Conservation (phyloP, 1,140 invertebrate genomes). For the Mycetomoellerius zeteki region DNA sequence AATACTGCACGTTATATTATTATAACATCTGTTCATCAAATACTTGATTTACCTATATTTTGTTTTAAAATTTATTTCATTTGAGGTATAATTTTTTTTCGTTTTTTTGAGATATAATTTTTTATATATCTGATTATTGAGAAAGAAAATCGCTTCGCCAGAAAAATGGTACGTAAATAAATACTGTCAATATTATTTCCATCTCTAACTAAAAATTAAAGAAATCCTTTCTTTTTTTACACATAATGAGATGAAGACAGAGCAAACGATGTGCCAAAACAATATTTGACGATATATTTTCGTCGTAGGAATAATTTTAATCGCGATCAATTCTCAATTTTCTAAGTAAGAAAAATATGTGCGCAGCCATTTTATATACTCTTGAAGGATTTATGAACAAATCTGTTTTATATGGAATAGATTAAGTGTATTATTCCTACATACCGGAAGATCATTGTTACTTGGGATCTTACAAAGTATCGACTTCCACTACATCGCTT, state of each 20-base stretch:
- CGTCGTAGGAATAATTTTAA: background rate
- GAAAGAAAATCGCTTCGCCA: background rate
- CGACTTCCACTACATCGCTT: background rate
- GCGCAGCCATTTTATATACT: background rate
- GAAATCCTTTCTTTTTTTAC: background rate
- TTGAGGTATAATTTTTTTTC: background rate
- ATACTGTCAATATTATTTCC: background rate
- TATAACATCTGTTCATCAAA: background rate
- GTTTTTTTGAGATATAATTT: background rate
- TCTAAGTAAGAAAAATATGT: background rate
- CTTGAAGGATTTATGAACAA: background rate
- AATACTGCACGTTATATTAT: too few relatives aligned
- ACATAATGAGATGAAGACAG: background rate
- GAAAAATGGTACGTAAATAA: background rate
- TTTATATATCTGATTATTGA: background rate
- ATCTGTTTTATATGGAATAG: background rate
- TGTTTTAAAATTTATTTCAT: constrained; percentile 1
- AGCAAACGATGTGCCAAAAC: background rate
- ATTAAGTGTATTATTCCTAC: background rate
- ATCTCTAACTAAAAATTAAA: background rate
- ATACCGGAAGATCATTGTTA: background rate
- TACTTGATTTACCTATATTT: constrained; percentile 4
- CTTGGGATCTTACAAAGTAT: background rate
- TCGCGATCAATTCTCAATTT: background rate
- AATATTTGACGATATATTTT: background rate